Evolutionary conservation across 1,140 invertebrate genomes (phyloP).

Genomic region (Harpegnathos saltator): DNA sequence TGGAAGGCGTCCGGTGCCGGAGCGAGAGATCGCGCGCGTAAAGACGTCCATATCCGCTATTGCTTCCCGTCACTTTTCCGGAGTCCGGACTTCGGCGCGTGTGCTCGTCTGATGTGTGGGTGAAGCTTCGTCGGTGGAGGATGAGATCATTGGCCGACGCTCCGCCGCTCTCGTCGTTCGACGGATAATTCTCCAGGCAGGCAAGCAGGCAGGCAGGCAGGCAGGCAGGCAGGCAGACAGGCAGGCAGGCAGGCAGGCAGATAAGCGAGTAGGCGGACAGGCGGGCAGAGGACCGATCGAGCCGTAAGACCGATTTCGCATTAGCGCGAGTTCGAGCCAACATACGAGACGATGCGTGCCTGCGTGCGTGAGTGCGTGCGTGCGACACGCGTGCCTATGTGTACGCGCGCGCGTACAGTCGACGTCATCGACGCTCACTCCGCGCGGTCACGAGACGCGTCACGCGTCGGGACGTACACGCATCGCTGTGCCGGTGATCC

Average conservation of each 20-base stretch:
- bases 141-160: conserved; percentile 62
- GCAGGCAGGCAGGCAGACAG: too few relatives aligned
- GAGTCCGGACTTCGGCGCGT: neutral
- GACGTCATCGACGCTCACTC: conserved; percentile 15
- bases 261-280: too few relatives aligned
- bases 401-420: neutral
- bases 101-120: conserved; percentile 4
- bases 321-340: neutral
- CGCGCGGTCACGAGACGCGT: conserved; percentile 43
- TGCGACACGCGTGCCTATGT: too few relatives aligned
- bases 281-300: conserved; percentile 38
- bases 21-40: conserved; percentile 70
- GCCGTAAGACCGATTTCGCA: conserved; percentile 78
- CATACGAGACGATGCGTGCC: neutral
- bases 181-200: conserved; percentile 78
- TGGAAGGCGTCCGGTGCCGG: conserved; percentile 64
- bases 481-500: neutral
- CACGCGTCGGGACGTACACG: conserved; percentile 19
- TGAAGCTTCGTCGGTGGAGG: conserved; percentile 46
- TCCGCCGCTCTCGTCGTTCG: conserved; percentile 65
- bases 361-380: neutral
- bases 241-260: too few relatives aligned
- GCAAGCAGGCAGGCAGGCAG: too few relatives aligned
- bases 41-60: neutral
- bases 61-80: conserved; percentile 12